Evolutionary conservation across 2,888 invertebrate species (phyloP).

Genomic region (Pimpla rufipes): DNA sequence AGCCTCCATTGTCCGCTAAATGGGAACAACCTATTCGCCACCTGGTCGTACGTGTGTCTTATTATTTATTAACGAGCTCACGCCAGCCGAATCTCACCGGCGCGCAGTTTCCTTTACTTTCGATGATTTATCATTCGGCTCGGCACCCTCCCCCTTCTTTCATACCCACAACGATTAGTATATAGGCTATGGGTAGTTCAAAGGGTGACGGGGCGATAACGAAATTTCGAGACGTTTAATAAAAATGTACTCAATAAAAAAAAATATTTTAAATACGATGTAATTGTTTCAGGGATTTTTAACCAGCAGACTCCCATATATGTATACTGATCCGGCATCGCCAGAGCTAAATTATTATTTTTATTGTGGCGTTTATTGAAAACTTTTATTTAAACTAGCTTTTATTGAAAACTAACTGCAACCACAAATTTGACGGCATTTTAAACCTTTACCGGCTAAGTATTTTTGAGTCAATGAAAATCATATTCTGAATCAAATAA

Average conservation of each 20-base stretch:
- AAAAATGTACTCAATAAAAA: not conserved
- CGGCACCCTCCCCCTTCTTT: not conserved
- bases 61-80: conserved; percentile 66
- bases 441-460: no score
- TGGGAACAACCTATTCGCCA: conserved; percentile 73
- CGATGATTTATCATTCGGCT: conserved; percentile 53
- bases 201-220: not conserved
- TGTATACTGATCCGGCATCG: no score
- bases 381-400: no score
- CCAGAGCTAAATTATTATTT: no score
- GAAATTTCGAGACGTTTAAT: not conserved
- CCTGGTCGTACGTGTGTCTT: conserved; percentile 64
- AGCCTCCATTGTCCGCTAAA: conserved; percentile 73
- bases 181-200: not conserved
- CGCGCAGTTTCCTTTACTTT: conserved; percentile 36
- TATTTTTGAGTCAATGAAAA: no score
- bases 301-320: no score
- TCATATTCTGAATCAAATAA: no score
- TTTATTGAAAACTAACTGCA: no score
- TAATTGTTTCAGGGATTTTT: no score
- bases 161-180: conserved; percentile 15
- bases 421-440: no score
- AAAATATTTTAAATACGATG: not conserved
- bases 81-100: conserved; percentile 49
- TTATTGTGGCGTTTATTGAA: no score